A percentile compares a stretch with the other conserved stretches of the same genome.
Conservation (phyloP, 2,888 invertebrate species). For the Abrostola triplasia region DNA sequence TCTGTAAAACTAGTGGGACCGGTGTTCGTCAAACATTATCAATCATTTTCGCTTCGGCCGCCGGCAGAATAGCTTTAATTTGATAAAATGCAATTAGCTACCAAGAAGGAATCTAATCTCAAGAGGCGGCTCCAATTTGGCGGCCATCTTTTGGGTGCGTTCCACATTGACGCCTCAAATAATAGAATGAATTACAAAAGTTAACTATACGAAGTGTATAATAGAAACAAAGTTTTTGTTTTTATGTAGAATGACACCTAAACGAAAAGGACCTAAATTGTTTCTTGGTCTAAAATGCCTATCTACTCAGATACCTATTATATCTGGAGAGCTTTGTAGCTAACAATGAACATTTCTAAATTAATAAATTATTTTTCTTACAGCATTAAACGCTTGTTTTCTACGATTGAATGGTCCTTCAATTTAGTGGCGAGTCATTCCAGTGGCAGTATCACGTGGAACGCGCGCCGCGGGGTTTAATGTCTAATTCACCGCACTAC, state of each 20-base stretch:
- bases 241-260: slow-evolving; percentile 30
- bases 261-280: slow-evolving; percentile 31
- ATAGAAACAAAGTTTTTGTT: slow-evolving; percentile 46
- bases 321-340: slow-evolving; percentile 12
- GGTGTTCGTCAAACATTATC: slow-evolving; percentile 83
- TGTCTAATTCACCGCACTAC: slow-evolving; percentile 87
- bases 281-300: slow-evolving; percentile 17
- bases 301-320: slow-evolving; percentile 24
- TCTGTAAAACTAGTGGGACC: slow-evolving; percentile 84
- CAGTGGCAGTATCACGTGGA: slow-evolving; percentile 85
- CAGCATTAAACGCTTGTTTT: slow-evolving; percentile 52
- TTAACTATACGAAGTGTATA: slow-evolving; percentile 57
- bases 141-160: slow-evolving; percentile 72
- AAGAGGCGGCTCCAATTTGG: slow-evolving; percentile 78
- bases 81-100: slow-evolving; percentile 89
- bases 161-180: slow-evolving; percentile 73
- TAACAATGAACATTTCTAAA: slow-evolving; percentile 42
- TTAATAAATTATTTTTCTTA: slow-evolving; percentile 52
- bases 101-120: slow-evolving; percentile 87
- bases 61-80: slow-evolving; percentile 84
- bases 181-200: slow-evolving; percentile 54
- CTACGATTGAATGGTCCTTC: slow-evolving; percentile 66
- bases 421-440: slow-evolving; percentile 78
- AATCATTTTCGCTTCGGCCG: slow-evolving; percentile 79
- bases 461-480: slow-evolving; percentile 81